phyloP scores from a whole-genome alignment of 2,888 invertebrate genomes.

The Lochmaea capreae region DNA sequence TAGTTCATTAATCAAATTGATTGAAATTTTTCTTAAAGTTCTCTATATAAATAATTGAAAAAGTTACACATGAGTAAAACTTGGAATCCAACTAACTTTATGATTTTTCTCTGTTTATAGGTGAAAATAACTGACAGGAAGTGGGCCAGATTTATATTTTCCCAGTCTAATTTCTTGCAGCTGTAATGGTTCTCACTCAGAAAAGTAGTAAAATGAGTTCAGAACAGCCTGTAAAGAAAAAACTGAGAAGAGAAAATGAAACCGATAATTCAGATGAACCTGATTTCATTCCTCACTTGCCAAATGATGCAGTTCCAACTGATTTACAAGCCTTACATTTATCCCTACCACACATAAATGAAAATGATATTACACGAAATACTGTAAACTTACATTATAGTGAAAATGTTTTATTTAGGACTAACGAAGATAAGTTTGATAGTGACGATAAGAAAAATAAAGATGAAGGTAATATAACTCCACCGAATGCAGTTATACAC shows the following conservation, averaged over 20 bases:
- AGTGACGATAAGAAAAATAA: conserved; percentile 36
- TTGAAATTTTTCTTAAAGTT: neutral
- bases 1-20: neutral
- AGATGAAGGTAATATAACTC: neutral
- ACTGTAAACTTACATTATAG: conserved; percentile 54
- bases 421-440: conserved; percentile 45
- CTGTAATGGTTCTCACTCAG: conserved; percentile 76
- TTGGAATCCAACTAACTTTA: neutral
- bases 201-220: conserved; percentile 74
- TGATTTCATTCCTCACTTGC: conserved; percentile 68
- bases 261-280: conserved; percentile 71
- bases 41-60: neutral
- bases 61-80: neutral
- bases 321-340: conserved; percentile 60
- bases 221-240: conserved; percentile 88
- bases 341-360: conserved; percentile 58
- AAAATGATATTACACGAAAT: conserved; percentile 59
- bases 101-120: neutral
- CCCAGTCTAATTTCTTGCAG: conserved; percentile 28
- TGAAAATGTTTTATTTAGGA: conserved; percentile 52
- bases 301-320: conserved; percentile 62
- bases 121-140: conserved; percentile 24
- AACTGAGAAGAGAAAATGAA: conserved; percentile 76
- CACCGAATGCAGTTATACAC: conserved; percentile 14
- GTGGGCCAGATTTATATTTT: conserved; percentile 32